Evolutionary conservation across 2,797 vertebrate species (phyloP), one percentile per base, ranked within the genome.

Genomic region (Thunnus albacares): DNA sequence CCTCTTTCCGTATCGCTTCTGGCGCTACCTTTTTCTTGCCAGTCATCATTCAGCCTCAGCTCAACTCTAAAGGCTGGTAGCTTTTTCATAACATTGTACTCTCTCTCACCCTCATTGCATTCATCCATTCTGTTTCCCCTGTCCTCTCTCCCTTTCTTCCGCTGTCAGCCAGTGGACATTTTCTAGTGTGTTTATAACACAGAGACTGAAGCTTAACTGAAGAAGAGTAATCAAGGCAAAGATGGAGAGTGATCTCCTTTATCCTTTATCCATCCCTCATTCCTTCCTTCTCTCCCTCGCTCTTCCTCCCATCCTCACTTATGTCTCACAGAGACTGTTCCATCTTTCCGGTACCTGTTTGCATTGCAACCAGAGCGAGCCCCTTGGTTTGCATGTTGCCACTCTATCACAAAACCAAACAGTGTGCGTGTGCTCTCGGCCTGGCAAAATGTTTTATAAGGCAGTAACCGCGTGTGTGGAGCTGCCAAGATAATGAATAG

Each of bases 401-500:
- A 96, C 96, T 98, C 96, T 96, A 97, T 99, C 97, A 97, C 96
- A 96, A 97, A 97, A 95, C 96, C 97, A 97, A 98, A 98, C 96
- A 97, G 95, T 96, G 96, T 96, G 96, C 84, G 83, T 94, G 91
- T 89, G 92, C 96, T 97, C 96, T 95, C 93, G 92, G 95, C 95
- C 95, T 58, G 63, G 95, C 96, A 95, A 97, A 97, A 97, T 97
- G 96, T 97, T 97, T 97, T 97, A 97, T 96, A 98, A 97, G 97
- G 97, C 96, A 97, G 97, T 96, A 97, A 97, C 96, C 96, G 97
- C 95, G 95, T 97, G 93, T 93, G 97, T 97, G 97, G 96, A 98
- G 97, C 97, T 99, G 98, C 97, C 98, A 98, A 98, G 97, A 99
- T 99, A 98, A 99, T 98, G 97, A 99, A 99, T 99, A 97, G 98